Evolutionary conservation across 2,113 vertebrate species (phyloP).

Genomic region (Paracanthobrama guichenoti): DNA sequence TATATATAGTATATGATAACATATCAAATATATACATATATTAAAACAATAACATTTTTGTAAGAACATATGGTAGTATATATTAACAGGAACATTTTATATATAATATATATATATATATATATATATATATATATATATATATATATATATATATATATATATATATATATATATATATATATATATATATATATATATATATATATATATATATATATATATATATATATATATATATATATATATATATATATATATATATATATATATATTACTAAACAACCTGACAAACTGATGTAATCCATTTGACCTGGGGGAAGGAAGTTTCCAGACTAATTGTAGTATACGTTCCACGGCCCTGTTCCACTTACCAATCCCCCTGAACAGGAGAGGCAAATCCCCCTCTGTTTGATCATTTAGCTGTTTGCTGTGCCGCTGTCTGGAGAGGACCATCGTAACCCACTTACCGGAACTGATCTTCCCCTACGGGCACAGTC

Average conservation of each 20-base stretch:
- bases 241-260: too few relatives aligned
- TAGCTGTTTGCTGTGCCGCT: slow-evolving; percentile 59
- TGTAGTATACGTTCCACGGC: slow-evolving; percentile 44
- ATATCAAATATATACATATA: not conserved
- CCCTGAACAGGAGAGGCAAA: slow-evolving; percentile 63
- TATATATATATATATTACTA: not conserved
- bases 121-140: too few relatives aligned
- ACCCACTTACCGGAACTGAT: slow-evolving; percentile 70
- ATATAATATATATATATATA: too few relatives aligned
- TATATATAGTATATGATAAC: not conserved
- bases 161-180: too few relatives aligned
- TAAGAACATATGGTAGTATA: not conserved
- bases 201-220: too few relatives aligned
- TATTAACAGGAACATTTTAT: too few relatives aligned
- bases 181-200: too few relatives aligned
- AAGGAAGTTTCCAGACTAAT: slow-evolving; percentile 48
- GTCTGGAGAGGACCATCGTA: slow-evolving; percentile 30
- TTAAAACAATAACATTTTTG: not conserved
- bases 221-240: too few relatives aligned
- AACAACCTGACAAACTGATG: not conserved
- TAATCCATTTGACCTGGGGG: not conserved
- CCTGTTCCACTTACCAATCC: slow-evolving; percentile 52
- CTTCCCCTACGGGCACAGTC: slow-evolving; percentile 48
- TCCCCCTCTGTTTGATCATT: slow-evolving; percentile 65
- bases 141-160: too few relatives aligned